Evolutionary conservation across 2,797 vertebrate species (phyloP).

Genomic region (Enteromius mattozi): DNA sequence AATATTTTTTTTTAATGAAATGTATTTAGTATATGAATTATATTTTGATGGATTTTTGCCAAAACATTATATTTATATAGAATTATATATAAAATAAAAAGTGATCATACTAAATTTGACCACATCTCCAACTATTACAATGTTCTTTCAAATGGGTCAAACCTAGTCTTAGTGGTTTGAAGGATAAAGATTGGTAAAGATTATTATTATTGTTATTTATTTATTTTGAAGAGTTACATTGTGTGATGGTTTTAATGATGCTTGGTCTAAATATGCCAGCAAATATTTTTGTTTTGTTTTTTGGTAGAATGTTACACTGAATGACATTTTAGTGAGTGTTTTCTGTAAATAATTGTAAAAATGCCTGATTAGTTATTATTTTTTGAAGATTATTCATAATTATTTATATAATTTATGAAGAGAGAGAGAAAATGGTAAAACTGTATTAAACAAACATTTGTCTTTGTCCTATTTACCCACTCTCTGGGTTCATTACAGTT

Average conservation of each 20-base stretch:
- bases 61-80: not conserved
- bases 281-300: too few relatives aligned
- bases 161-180: not conserved
- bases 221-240: not conserved
- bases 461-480: not conserved
- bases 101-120: not conserved
- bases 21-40: not conserved
- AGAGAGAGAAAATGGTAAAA: not conserved
- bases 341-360: not conserved
- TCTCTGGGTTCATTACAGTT: not conserved
- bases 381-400: not conserved
- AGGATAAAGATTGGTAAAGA: not conserved
- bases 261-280: too few relatives aligned
- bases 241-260: not conserved
- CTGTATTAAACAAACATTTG: not conserved
- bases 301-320: not conserved
- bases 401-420: not conserved
- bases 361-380: not conserved
- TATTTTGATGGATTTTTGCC: not conserved
- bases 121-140: not conserved
- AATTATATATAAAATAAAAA: not conserved
- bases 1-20: not conserved
- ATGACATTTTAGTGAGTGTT: not conserved
- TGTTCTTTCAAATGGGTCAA: not conserved
- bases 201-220: not conserved